Percentiles rank a stretch among this genome's conserved stretches.
phyloP scores from a whole-genome alignment of 2,797 vertebrate species.

The Apogon hyalosoma region DNA sequence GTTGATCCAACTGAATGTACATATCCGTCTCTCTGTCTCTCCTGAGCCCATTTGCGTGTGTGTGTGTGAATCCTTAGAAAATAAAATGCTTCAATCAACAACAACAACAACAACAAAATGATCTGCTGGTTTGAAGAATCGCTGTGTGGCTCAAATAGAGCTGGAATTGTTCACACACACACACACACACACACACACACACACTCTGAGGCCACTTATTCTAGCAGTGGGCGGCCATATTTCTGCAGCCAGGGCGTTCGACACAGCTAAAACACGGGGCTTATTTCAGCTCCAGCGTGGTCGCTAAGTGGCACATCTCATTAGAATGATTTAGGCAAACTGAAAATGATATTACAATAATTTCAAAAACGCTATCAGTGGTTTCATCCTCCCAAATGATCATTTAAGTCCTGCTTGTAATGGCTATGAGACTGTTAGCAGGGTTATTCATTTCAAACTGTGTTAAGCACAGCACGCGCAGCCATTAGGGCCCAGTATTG shows the following conservation, averaged over 20 bases:
- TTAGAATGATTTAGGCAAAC: constrained; percentile 78
- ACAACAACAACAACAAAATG: constrained; percentile 70
- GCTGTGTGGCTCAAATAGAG: constrained; percentile 39
- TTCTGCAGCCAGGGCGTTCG: constrained; percentile 46
- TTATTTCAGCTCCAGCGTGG: constrained; percentile 60
- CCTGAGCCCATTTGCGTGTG: constrained; percentile 60
- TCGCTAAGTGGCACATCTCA: constrained; percentile 71
- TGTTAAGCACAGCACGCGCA: constrained; percentile 84
- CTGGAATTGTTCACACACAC: constrained; percentile 40
- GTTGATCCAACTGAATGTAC: constrained; percentile 76
- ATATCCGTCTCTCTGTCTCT: constrained; percentile 61
- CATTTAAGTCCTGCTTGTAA: constrained; percentile 80
- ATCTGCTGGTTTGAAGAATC: constrained; percentile 61
- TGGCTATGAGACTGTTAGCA: constrained; percentile 78
- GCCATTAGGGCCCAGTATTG: constrained; percentile 67
- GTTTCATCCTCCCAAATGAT: constrained; percentile 73
- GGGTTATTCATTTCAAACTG: constrained; percentile 84
- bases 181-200: constrained; percentile 21
- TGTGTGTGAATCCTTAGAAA: constrained; percentile 59
- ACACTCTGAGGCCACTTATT: constrained; percentile 47
- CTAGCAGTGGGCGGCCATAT: constrained; percentile 60
- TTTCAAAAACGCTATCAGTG: constrained; percentile 73
- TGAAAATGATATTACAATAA: constrained; percentile 72
- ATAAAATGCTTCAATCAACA: constrained; percentile 73
- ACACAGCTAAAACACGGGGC: constrained; percentile 39